These are phyloP conservation scores for Parus major DNA, from an alignment of 2,113 vertebrate genomes.

Conservation along the genomic window DNA sequence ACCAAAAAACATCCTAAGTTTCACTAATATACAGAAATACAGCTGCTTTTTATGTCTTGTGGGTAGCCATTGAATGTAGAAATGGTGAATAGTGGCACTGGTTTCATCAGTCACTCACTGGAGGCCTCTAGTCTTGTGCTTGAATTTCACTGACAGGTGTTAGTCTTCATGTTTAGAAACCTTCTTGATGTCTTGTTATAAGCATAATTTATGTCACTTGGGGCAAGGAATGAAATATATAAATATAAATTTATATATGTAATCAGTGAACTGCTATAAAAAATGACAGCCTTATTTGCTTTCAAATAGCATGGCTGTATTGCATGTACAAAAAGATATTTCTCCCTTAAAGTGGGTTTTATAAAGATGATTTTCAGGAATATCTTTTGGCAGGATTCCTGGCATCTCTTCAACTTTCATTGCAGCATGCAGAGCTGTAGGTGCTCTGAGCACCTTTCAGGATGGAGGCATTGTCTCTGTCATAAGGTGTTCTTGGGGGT, in stretches of 20 bases:
- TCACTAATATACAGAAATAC: not conserved
- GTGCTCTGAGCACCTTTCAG: not conserved
- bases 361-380: not conserved
- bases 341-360: not conserved
- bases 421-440: not conserved
- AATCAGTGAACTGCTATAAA: not conserved
- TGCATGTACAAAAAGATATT: not conserved
- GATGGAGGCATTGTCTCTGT: not conserved
- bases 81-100: not conserved
- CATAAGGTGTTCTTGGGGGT: accelerated
- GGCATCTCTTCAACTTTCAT: not conserved
- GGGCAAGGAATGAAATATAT: not conserved
- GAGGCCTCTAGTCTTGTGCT: not conserved
- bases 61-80: not conserved
- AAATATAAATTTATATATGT: not conserved
- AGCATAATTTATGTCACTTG: not conserved
- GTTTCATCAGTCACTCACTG: not conserved
- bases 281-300: not conserved
- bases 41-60: not conserved
- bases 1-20: not conserved
- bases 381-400: not conserved
- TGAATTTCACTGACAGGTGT: not conserved
- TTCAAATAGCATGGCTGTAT: no score
- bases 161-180: not conserved
- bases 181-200: not conserved